Evolutionary conservation across 2,888 invertebrate genomes (phyloP).

Genomic region (Dromius quadrimaculatus): DNA sequence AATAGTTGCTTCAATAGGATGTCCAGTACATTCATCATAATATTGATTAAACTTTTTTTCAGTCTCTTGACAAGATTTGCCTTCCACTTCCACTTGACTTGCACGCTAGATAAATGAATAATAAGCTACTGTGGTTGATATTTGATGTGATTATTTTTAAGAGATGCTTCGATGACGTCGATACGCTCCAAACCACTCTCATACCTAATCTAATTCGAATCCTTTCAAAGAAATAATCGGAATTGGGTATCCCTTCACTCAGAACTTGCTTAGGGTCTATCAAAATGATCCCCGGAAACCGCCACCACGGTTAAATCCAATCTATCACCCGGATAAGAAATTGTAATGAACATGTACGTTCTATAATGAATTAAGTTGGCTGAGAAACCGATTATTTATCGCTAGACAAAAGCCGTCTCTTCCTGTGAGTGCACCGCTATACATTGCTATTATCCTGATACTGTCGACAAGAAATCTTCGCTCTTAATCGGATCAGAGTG

Average conservation of each 20-base stretch:
- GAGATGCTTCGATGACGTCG: too few species aligned
- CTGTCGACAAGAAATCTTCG: conserved; percentile 46
- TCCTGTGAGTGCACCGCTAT: conserved; percentile 40
- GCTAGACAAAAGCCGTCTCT: background rate
- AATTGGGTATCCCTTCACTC: conserved; percentile 14
- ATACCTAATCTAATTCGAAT: background rate
- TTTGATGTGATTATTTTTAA: too few species aligned
- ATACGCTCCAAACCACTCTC: background rate
- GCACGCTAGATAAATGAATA: too few species aligned
- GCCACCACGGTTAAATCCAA: background rate
- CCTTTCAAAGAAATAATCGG: conserved; percentile 15
- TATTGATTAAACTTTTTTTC: too few species aligned
- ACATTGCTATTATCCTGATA: conserved; percentile 46
- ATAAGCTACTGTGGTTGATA: too few species aligned
- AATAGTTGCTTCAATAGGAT: too few species aligned
- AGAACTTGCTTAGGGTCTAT: conserved; percentile 13
- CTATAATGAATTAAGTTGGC: conserved; percentile 25
- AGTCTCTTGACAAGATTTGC: too few species aligned
- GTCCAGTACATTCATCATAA: too few species aligned
- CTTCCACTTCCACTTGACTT: too few species aligned
- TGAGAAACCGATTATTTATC: conserved; percentile 29
- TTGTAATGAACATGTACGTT: conserved; percentile 35
- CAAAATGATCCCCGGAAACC: conserved; percentile 17
- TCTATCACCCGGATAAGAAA: conserved; percentile 31
- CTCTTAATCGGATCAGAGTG: conserved; percentile 44